phyloP scores from a whole-genome alignment of 1,140 invertebrate genomes.

The Thaumatotibia leucotreta region DNA sequence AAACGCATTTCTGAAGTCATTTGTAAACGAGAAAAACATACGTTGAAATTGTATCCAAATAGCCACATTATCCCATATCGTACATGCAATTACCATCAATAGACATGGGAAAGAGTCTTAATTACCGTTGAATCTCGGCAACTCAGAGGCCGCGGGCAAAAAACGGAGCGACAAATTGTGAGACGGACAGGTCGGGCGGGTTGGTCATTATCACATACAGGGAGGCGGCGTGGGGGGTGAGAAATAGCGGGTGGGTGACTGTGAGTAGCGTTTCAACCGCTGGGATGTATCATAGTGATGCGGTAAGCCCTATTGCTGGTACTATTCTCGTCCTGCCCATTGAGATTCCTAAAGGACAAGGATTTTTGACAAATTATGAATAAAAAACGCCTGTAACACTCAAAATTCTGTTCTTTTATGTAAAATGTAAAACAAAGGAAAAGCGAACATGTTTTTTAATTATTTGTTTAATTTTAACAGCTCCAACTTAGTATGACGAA shows the following conservation, averaged over 20 bases:
- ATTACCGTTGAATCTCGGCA: slow-evolving; percentile 40
- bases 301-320: too few relatives aligned
- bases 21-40: neutral
- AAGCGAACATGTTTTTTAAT: too few relatives aligned
- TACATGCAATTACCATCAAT: neutral
- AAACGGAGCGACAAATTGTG: slow-evolving; percentile 49
- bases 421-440: too few relatives aligned
- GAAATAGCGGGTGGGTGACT: slow-evolving; percentile 16
- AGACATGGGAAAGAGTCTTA: slow-evolving; percentile 21
- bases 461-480: too few relatives aligned
- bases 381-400: too few relatives aligned
- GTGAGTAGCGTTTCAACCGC: too few relatives aligned
- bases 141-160: slow-evolving; percentile 38
- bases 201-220: slow-evolving; percentile 48
- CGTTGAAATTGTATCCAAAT: neutral
- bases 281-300: too few relatives aligned
- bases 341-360: too few relatives aligned
- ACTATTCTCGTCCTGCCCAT: too few relatives aligned
- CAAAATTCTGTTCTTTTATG: too few relatives aligned
- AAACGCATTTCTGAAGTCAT: neutral
- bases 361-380: too few relatives aligned
- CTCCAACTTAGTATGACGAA: too few relatives aligned
- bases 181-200: slow-evolving; percentile 16
- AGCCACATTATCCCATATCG: slow-evolving; percentile 26
- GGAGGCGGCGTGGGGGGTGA: slow-evolving; percentile 30